Base-by-base conservation (phyloP, 1,140 invertebrate genomes). In the Pantala flavescens region DNA sequence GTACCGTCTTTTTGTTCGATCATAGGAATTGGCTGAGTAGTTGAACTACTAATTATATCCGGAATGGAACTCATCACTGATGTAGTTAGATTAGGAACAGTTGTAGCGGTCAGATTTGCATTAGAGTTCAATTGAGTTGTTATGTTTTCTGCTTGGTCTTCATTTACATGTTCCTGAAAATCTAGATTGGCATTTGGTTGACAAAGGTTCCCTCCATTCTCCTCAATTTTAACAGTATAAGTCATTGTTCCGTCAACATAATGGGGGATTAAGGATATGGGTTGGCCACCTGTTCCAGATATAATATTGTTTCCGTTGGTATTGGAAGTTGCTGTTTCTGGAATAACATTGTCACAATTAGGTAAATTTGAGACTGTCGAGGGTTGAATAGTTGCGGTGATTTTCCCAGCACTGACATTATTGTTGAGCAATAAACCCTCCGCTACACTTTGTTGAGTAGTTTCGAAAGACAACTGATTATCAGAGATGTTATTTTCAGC, bases 181-280 rank as follows among this genome's bases (percentile, higher is more conserved):
- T 70, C 21, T 21, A 28, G 23, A 24, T 74, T 74, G 63, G 43
- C 42, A 28, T 55, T 70, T 23, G 28, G n/a, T 7, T 2, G 36
- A 11, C 70, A 24, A 9, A 28, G 19, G 7, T 10, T 76, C 7
- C 36, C 55, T 36, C 24, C 70, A 71, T 73, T 28, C 12, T 72
- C 42, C 16, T 73, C 42, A 49, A 76, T 49, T 73, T 76, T 74
- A 19, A 76, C 76, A 5, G 74, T 76, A 24, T 76, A 76, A 23
- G 74, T 72, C 72, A 76, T 72, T 14, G 74, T 74, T 16, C 74
- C 74, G 71, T 76, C 71, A 23, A 75, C 72, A 73, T 73, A 75
- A 24, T 76, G 76, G 1, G 76, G 72, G 12, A 75, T 75, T 36
- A 76, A 63, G 21, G 76, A 70, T 21, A 75, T 73, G 3, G 63